Evolutionary conservation across 2,797 vertebrate genomes (phyloP).

Genomic region (Lagorchestes hirsutus): DNA sequence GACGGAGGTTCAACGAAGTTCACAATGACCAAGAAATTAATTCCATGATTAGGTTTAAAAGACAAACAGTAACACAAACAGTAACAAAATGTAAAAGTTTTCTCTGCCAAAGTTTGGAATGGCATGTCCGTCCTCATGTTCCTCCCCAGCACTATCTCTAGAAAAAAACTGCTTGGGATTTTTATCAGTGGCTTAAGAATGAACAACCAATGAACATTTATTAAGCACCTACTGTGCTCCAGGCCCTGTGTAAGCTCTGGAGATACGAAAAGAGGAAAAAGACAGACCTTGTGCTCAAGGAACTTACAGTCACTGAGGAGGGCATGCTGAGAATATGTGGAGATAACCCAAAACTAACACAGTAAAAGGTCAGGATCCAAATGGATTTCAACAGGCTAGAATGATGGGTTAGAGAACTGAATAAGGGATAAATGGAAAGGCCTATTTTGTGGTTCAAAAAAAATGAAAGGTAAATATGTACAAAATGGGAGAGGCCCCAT

Average conservation of each 20-base stretch:
- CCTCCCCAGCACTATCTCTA: not conserved
- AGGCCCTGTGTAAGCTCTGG: not conserved
- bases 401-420: not conserved
- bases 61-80: not conserved
- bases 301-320: not conserved
- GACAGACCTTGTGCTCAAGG: not conserved
- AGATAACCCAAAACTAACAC: not conserved
- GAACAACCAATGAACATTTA: not conserved
- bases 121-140: not conserved
- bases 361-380: not conserved
- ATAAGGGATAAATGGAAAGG: not conserved
- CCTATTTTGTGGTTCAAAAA: not conserved
- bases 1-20: not conserved
- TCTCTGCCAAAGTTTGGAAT: not conserved
- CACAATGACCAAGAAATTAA: not conserved
- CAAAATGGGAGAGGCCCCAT: not conserved
- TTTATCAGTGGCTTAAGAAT: not conserved
- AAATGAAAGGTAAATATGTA: not conserved
- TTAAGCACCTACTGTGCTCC: not conserved
- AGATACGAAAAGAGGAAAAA: not conserved
- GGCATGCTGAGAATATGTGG: not conserved
- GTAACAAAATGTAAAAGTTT: not conserved
- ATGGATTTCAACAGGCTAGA: not conserved
- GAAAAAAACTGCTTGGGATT: not conserved
- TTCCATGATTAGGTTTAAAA: not conserved